phyloP scores from a whole-genome alignment of 2,888 invertebrate genomes.

The Aricia artaxerxes region DNA sequence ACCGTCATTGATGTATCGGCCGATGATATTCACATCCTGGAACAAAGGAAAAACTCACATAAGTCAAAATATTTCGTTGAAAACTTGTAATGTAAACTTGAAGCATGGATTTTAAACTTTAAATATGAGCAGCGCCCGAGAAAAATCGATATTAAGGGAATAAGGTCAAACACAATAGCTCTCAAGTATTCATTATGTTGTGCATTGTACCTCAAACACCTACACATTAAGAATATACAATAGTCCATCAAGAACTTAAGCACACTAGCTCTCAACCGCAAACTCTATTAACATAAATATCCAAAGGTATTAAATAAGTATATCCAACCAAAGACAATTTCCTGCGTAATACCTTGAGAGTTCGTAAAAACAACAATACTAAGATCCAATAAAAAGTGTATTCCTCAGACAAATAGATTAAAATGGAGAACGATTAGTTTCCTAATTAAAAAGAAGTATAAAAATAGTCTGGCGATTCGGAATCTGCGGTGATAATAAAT shows the following conservation, averaged over 20 bases:
- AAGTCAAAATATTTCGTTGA: background rate
- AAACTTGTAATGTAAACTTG: constrained; percentile 35
- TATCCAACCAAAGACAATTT: constrained; percentile 12
- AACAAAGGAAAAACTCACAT: constrained; percentile 55
- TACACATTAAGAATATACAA: constrained; percentile 21
- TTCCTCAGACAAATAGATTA: background rate
- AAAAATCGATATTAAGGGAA: constrained; percentile 57
- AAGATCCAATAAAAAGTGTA: background rate
- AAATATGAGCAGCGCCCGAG: constrained; percentile 39
- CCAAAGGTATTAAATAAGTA: constrained; percentile 30
- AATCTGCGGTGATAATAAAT: constrained; percentile 40
- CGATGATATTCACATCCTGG: constrained; percentile 66
- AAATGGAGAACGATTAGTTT: constrained; percentile 24
- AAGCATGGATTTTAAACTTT: background rate
- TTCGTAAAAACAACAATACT: background rate
- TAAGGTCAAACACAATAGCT: constrained; percentile 46
- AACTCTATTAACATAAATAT: constrained; percentile 46
- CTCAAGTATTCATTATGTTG: constrained; percentile 4
- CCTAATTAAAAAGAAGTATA: constrained; percentile 32
- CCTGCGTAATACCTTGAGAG: background rate
- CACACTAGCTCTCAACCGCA: constrained; percentile 29
- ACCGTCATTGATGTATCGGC: constrained; percentile 63
- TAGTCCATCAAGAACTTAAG: constrained; percentile 27
- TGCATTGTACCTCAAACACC: constrained; percentile 23
- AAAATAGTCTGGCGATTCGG: constrained; percentile 30